Base-by-base conservation (phyloP, 2,113 vertebrate species). In the Telmatochromis bifrenatus region DNA sequence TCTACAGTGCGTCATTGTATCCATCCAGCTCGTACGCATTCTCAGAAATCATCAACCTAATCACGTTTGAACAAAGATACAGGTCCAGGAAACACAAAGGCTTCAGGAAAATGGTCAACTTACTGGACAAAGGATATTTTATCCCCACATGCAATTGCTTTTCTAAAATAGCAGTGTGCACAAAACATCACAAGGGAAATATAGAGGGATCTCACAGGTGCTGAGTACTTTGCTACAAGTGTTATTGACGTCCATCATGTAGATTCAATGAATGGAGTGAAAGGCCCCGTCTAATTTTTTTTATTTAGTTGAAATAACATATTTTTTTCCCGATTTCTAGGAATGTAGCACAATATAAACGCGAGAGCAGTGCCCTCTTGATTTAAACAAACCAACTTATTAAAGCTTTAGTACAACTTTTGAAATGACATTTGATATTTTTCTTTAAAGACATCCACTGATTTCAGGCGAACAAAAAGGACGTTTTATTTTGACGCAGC, bases 241-340 rank as follows among this genome's bases (percentile, higher is more conserved):
- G 13, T 15, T 70, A 39, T 0, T 15, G n/a, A 15, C 3, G 2
- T 70, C 37, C 37, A 42, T 9, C 37, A 23, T 42, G 35, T 14
- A 42, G 35, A 1, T 42, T 42, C 35, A 23, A 42, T 42, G 7
- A 70, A 23, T 23, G 65, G 35, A 70, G 35, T 15, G 35, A 70
- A 70, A 42, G 65, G 12, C 37, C 11, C n/a, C 0, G 1, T 68
- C 35, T 39, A 42, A 17, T 73, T 73, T 70, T 21, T 58, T 70
- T 42, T 0, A 42, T 42, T 3, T 23, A 39, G n/a, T 70, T 23
- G n/a, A 42, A 70, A 9, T 70, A 15, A 70, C 9, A 13, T 45
- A 1, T 14, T 70, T 70, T 68, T 9, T 45, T 1, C 0, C 2
- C 1, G 0, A 26, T 73, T 45, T 47, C 39, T 23, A 17, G 39